These are phyloP conservation scores for Eucidaris tribuloides DNA, from an alignment of 35 echinoderm and acorn worm species.

Conservation along the genomic window DNA sequence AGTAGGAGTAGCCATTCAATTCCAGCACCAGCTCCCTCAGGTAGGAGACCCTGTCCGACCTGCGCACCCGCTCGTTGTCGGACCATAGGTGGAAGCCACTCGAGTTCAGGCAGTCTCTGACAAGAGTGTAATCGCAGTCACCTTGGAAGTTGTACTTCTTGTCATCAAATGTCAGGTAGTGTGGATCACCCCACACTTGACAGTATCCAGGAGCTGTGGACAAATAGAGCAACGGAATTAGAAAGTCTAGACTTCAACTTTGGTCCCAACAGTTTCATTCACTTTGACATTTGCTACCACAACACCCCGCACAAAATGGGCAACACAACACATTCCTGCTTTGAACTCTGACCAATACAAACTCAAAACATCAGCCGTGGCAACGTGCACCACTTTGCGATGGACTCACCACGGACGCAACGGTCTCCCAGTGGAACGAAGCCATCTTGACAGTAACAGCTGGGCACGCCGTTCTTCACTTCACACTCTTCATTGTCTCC, in stretches of 20 bases:
- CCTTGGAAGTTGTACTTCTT: slow-evolving; percentile 79
- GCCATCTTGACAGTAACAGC: slow-evolving; percentile 60
- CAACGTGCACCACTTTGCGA: background rate
- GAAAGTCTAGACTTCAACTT: too few species aligned
- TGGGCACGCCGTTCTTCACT: slow-evolving; percentile 37
- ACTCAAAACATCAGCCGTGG: too few species aligned
- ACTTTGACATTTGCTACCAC: too few species aligned
- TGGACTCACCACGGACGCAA: slow-evolving; percentile 34
- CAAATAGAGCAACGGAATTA: background rate
- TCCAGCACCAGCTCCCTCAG: slow-evolving; percentile 30
- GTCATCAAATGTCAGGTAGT: slow-evolving; percentile 66
- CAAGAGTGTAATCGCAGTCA: slow-evolving; percentile 73
- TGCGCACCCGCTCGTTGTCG: slow-evolving; percentile 51
- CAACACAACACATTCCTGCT: background rate
- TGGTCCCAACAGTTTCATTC: too few species aligned
- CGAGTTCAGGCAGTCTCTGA: slow-evolving; percentile 45
- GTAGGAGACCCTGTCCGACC: slow-evolving; percentile 48
- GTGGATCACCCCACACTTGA: slow-evolving; percentile 75
- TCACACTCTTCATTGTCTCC: slow-evolving; percentile 36
- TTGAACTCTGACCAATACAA: background rate
- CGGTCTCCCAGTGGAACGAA: slow-evolving; percentile 4
- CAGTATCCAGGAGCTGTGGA: slow-evolving; percentile 44
- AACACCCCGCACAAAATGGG: background rate
- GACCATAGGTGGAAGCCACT: slow-evolving; percentile 48
- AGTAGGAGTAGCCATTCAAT: slow-evolving; percentile 28